Conservation (phyloP, 2,797 vertebrate genomes). For the Poecilia wingei region DNA sequence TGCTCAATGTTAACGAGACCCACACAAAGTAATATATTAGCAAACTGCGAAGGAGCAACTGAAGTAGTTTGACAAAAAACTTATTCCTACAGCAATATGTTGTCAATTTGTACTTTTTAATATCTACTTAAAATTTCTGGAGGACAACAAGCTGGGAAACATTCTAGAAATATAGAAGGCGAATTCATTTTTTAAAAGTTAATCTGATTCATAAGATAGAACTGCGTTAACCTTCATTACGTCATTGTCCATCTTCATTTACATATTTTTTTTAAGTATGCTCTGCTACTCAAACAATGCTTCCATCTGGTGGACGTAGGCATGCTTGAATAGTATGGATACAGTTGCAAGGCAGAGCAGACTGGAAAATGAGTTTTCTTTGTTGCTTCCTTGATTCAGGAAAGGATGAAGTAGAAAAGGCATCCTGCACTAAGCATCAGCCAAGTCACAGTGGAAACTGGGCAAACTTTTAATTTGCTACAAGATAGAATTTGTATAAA, state of each 20-base stretch:
- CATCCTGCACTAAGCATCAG: background rate
- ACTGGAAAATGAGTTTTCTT: background rate
- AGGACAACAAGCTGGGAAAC: background rate
- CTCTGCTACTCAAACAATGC: background rate
- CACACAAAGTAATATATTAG: background rate
- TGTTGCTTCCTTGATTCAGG: background rate
- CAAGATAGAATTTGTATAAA: background rate
- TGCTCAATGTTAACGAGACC: background rate
- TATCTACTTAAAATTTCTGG: background rate
- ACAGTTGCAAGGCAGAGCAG: background rate
- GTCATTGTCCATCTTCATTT: background rate
- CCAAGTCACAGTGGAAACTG: background rate
- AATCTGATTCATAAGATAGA: background rate
- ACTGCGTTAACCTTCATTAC: background rate
- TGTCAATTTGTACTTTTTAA: background rate
- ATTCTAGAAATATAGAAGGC: background rate
- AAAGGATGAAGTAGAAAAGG: background rate
- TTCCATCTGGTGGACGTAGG: too few species aligned
- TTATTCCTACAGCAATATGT: background rate
- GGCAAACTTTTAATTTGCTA: background rate
- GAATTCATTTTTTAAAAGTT: background rate
- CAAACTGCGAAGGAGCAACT: background rate
- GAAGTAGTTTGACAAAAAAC: background rate
- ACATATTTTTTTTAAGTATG: background rate
- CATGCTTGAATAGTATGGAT: background rate